Percentiles rank a stretch among this genome's conserved stretches.
These are phyloP conservation scores for Sceliomorpha sp. DNA, from an alignment of 2,888 invertebrate genomes.

Conservation along the genomic window DNA sequence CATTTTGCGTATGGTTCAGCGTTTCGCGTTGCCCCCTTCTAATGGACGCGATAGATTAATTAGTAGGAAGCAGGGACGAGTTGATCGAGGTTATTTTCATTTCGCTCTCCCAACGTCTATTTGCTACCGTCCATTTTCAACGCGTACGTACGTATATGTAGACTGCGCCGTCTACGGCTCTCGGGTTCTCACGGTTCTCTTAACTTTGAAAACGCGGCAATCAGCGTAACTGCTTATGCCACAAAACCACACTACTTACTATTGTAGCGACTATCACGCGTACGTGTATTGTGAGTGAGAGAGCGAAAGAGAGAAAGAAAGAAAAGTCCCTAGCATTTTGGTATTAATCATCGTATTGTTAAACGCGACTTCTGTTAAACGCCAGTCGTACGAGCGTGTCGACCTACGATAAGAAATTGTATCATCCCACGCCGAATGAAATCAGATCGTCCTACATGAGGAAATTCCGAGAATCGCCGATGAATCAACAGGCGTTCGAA, in stretches of 20 bases:
- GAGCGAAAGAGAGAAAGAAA: neutral
- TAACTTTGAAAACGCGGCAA: constrained; percentile 77
- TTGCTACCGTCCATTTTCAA: constrained; percentile 39
- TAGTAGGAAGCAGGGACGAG: constrained; percentile 68
- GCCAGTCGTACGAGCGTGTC: neutral
- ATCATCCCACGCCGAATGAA: too few relatives aligned
- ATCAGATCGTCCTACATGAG: too few relatives aligned
- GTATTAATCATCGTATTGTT: constrained; percentile 17
- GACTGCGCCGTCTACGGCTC: constrained; percentile 66
- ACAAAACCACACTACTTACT: constrained; percentile 64
- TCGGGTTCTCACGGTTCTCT: constrained; percentile 76
- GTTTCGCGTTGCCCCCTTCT: too few relatives aligned
- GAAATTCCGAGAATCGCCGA: too few relatives aligned
- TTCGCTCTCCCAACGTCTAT: constrained; percentile 31
- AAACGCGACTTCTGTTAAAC: neutral
- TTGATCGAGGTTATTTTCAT: constrained; percentile 59
- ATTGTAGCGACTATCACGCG: constrained; percentile 36
- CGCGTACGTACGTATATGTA: constrained; percentile 59
- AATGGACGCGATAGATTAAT: constrained; percentile 68
- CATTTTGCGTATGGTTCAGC: constrained; percentile 28
- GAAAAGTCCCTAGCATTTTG: constrained; percentile 12
- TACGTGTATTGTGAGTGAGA: constrained; percentile 12
- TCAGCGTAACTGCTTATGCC: constrained; percentile 77
- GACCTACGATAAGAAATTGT: neutral
- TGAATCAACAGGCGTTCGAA: neutral